Percentiles rank a stretch among this genome's conserved stretches.
Conservation (phyloP, 2,797 vertebrate genomes). For the Tadarida brasiliensis region DNA sequence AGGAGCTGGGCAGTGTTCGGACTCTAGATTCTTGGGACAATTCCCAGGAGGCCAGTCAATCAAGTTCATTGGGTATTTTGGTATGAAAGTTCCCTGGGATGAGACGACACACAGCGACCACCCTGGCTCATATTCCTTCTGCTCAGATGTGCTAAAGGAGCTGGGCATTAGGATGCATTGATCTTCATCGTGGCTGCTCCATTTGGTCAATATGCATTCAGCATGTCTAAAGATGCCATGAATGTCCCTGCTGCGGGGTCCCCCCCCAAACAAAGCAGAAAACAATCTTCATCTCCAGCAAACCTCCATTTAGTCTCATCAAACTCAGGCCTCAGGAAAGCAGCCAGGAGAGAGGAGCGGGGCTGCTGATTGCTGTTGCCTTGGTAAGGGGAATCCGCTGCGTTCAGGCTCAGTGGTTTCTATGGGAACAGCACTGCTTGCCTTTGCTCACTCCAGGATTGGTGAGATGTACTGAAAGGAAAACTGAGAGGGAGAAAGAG, state of each 20-base stretch:
- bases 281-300: neutral
- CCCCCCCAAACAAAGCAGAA: neutral
- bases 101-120: neutral
- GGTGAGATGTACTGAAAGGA: neutral
- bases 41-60: neutral
- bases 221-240: neutral
- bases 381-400: constrained; percentile 54
- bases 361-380: constrained; percentile 56
- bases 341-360: constrained; percentile 39
- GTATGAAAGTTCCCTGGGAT: neutral
- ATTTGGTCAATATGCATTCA: neutral
- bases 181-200: neutral
- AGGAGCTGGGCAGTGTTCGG: neutral
- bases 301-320: constrained; percentile 57
- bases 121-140: neutral
- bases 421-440: constrained; percentile 70
- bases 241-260: neutral
- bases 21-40: neutral
- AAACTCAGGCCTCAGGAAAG: neutral
- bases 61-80: neutral
- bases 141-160: neutral
- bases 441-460: constrained; percentile 10
- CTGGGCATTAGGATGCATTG: neutral
- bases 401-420: constrained; percentile 55
- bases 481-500: neutral